These are phyloP conservation scores for Microdon myrmicae DNA, from an alignment of 2,888 invertebrate genomes.

Conservation along the genomic window DNA sequence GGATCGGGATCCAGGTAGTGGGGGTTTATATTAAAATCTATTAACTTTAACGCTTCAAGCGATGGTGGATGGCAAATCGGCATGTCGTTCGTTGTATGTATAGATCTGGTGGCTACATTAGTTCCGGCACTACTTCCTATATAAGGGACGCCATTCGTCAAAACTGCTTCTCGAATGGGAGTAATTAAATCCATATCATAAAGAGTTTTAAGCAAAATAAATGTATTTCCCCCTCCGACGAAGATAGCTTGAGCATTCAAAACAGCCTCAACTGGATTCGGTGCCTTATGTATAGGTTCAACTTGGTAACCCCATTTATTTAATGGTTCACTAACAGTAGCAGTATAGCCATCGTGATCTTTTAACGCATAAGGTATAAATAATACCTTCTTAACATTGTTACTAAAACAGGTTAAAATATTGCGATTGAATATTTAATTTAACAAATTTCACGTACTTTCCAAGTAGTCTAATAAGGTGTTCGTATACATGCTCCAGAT, in stretches of 20 bases:
- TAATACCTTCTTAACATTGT: conserved; percentile 73
- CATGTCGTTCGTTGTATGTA: conserved; percentile 90
- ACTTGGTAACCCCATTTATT: conserved; percentile 74
- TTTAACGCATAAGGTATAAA: conserved; percentile 81
- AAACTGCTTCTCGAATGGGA: conserved; percentile 72
- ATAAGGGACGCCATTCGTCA: conserved; percentile 75
- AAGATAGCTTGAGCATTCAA: conserved; percentile 76
- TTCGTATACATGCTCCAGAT: conserved; percentile 75
- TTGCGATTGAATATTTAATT: too few species aligned
- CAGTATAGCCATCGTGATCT: conserved; percentile 75
- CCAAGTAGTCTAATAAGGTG: conserved; percentile 73
- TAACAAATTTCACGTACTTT: conserved; percentile 71
- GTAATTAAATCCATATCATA: conserved; percentile 76
- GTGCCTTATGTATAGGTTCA: conserved; percentile 73
- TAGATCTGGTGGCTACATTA: conserved; percentile 82
- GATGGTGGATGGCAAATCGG: conserved; percentile 81
- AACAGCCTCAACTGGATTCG: conserved; percentile 71
- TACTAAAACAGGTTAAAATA: conserved; percentile 65
- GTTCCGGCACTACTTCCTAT: conserved; percentile 86
- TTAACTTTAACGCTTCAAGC: conserved; percentile 75
- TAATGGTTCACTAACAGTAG: conserved; percentile 71
- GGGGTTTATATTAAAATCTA: conserved; percentile 87
- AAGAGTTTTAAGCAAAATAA: conserved; percentile 75
- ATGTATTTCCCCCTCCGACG: conserved; percentile 85
- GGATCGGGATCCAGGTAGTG: conserved; percentile 78